A percentile compares a stretch with the other conserved stretches of the same genome.
phyloP scores from a whole-genome alignment of 1,140 invertebrate genomes.

The Oreohelix idahoensis region DNA sequence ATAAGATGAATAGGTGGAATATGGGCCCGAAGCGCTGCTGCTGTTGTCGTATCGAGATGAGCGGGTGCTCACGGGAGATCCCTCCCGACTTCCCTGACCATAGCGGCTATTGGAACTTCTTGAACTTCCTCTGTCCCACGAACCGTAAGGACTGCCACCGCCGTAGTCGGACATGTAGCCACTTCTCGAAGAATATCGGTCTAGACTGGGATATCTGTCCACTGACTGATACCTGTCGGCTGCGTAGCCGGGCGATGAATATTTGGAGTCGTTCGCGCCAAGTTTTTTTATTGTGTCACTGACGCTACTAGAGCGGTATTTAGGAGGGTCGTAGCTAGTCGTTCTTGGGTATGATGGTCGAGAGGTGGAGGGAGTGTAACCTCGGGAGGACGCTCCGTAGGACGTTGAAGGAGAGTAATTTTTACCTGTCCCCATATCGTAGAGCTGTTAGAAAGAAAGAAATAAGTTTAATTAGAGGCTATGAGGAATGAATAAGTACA shows the following conservation, averaged over 20 bases:
- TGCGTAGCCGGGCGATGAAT: conserved; percentile 32
- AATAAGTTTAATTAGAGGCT: too few relatives aligned
- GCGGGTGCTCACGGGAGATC: conserved; percentile 61
- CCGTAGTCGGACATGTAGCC: conserved; percentile 70
- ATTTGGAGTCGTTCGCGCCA: conserved; percentile 36
- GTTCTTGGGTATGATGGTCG: conserved; percentile 47
- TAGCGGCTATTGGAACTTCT: conserved; percentile 59
- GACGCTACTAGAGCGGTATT: conserved; percentile 40
- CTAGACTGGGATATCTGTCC: conserved; percentile 52
- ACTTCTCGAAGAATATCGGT: conserved; percentile 58
- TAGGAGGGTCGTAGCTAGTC: conserved; percentile 48
- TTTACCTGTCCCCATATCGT: conserved; percentile 51
- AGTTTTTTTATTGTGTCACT: conserved; percentile 57
- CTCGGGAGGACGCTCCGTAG: conserved; percentile 43
- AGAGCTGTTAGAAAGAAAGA: too few relatives aligned
- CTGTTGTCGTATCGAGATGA: conserved; percentile 67
- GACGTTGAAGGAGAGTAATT: conserved; percentile 48
- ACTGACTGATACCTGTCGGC: conserved; percentile 40
- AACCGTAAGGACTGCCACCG: conserved; percentile 63
- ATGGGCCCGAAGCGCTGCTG: conserved; percentile 61
- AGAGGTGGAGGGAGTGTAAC: conserved; percentile 45
- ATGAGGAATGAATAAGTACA: not conserved
- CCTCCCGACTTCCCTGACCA: conserved; percentile 62
- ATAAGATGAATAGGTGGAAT: conserved; percentile 62
- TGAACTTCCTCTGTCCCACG: conserved; percentile 60